Evolutionary conservation across 2,888 invertebrate genomes (phyloP).

Genomic region (Petrolisthes manimaculis): DNA sequence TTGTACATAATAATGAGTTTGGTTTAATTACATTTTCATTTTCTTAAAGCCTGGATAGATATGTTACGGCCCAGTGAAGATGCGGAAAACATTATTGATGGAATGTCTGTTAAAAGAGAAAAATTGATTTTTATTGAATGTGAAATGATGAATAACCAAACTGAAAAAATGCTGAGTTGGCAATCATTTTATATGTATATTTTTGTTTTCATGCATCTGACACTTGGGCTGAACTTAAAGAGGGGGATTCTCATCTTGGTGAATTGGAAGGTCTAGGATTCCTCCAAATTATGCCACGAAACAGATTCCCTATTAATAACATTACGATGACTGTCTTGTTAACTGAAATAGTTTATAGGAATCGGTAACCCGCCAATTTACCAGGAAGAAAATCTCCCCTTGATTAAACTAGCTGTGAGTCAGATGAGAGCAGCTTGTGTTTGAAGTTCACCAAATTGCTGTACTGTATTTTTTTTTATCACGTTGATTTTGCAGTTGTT

Average conservation of each 20-base stretch:
- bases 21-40: constrained; percentile 48
- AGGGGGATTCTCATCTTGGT: too few species aligned
- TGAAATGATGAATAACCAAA: constrained; percentile 6
- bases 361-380: too few species aligned
- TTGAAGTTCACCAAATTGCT: constrained; percentile 1
- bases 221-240: not conserved
- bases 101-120: too few species aligned
- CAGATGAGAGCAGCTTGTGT: not conserved
- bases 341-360: too few species aligned
- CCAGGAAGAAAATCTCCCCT: too few species aligned
- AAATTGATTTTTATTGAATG: not conserved
- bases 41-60: constrained; percentile 30
- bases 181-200: not conserved
- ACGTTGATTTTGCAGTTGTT: not conserved
- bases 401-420: not conserved
- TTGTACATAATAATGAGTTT: constrained; percentile 41
- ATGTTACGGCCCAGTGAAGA: not conserved
- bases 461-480: not conserved
- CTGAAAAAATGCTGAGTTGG: not conserved
- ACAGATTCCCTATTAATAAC: too few species aligned
- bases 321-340: too few species aligned
- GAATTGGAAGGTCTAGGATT: too few species aligned
- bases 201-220: not conserved
- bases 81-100: not conserved
- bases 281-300: too few species aligned